Evolutionary conservation across 2,113 vertebrate species (phyloP), one percentile per base, ranked within the genome.

Genomic region (Sceloporus undulatus): DNA sequence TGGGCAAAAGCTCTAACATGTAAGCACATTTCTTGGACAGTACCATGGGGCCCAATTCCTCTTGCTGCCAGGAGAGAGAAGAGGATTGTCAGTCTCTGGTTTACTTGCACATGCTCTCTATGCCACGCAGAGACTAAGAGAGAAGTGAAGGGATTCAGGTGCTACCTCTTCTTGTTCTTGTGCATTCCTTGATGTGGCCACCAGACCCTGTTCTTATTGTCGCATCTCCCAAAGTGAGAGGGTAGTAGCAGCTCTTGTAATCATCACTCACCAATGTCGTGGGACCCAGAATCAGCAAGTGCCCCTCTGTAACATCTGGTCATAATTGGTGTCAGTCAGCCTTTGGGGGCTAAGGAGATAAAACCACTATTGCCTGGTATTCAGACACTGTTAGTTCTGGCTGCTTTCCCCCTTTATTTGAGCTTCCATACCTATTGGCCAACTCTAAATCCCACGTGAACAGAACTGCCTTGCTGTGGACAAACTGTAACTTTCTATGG

Each of bases 401-500:
- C 56, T 48, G 23, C 54, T 81, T 75, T 18, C 48, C 48, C 29
- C 19, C 34, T 42, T 81, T 56, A 42, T 73, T 18, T 34, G 86
- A 66, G 73, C 4, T 66, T 88, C 29, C 25, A 59, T 42, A 76
- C 62, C 73, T 54, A 4, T 83, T 68, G 62, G 59, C 42, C 80
- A 73, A 71, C 38, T 42, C 54, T 68, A 42, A 19, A 70, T 83
- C 73, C 74, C 81, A 54, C 73, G 56, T 2, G 27, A 27, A 29
- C 74, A 56, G 42, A 56, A 70, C 48, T 87, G 87, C 62, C 42
- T 42, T 84, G 48, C 29, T 21, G 66, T 29, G 13, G 40, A 85
- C 56, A 66, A 54, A 75, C 42, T 85, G 48, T 80, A 62, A 85
- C 78, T 85, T 75, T 78, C 4, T 81, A 9, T 52, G 54, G 13